Conservation (phyloP, 2,888 invertebrate species). For the Perizoma flavofasciatum region DNA sequence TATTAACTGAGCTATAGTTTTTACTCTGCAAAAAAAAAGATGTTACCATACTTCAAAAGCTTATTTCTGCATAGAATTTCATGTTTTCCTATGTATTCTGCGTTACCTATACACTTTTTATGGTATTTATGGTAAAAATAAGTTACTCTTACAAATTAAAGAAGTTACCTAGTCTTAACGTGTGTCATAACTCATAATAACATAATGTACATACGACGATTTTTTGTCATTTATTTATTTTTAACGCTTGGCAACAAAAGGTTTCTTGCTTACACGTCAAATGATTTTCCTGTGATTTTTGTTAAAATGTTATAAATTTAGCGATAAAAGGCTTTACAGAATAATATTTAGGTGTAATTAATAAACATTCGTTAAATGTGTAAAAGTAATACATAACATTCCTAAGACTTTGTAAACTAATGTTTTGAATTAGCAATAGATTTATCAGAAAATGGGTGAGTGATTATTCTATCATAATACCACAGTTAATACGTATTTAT, state of each 20-base stretch:
- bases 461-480: slow-evolving; percentile 48
- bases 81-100: too few relatives aligned
- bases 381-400: slow-evolving; percentile 51
- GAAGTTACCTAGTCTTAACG: too few relatives aligned
- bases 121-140: too few relatives aligned
- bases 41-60: too few relatives aligned
- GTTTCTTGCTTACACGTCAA: slow-evolving; percentile 70
- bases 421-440: slow-evolving; percentile 67
- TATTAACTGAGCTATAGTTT: too few relatives aligned
- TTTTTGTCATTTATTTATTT: slow-evolving; percentile 6
- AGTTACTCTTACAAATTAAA: too few relatives aligned
- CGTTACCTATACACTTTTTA: too few relatives aligned
- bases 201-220: neutral
- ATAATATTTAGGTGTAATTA: slow-evolving; percentile 45
- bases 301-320: slow-evolving; percentile 61
- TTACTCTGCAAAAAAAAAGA: too few relatives aligned
- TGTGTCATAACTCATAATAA: too few relatives aligned
- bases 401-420: slow-evolving; percentile 63
- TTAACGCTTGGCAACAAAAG: slow-evolving; percentile 48
- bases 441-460: slow-evolving; percentile 77
- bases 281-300: slow-evolving; percentile 50
- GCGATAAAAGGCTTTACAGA: slow-evolving; percentile 43
- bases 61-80: too few relatives aligned
- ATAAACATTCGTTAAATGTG: slow-evolving; percentile 48
- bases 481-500: slow-evolving; percentile 43